phyloP scores from a whole-genome alignment of 2,113 vertebrate species.

The Lepisosteus oculatus region DNA sequence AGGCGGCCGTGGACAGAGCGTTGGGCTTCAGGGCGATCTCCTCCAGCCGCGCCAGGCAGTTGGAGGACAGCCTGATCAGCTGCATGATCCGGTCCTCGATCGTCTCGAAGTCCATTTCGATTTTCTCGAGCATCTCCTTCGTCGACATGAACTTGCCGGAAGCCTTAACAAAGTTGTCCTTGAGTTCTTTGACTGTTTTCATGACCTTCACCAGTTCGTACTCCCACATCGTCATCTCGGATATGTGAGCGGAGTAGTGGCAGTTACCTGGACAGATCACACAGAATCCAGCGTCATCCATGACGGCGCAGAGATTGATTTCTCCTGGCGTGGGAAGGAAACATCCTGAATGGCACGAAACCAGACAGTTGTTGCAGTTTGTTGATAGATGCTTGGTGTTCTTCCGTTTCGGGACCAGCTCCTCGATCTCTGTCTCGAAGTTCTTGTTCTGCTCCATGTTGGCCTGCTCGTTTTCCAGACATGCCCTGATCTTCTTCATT shows the following conservation, averaged over 20 bases:
- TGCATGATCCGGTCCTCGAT: conserved; percentile 16
- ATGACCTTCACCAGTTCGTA: conserved; percentile 27
- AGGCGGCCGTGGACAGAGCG: conserved; percentile 27
- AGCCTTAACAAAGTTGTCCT: conserved; percentile 35
- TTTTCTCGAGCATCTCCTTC: conserved; percentile 20
- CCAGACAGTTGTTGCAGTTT: conserved; percentile 27
- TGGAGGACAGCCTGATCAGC: conserved; percentile 24
- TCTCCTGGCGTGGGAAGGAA: conserved; percentile 28
- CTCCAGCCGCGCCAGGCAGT: conserved; percentile 29
- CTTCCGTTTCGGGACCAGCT: conserved; percentile 12
- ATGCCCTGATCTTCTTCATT: conserved; percentile 24
- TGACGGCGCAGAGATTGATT: conserved; percentile 33
- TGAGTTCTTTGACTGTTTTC: conserved; percentile 26
- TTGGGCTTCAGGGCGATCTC: conserved; percentile 38
- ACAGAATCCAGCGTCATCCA: conserved; percentile 20
- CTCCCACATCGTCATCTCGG: conserved; percentile 22
- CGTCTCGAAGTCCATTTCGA: conserved; percentile 8
- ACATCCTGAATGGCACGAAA: conserved; percentile 33
- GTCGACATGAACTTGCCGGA: conserved; percentile 24
- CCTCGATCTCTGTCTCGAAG: conserved; percentile 34
- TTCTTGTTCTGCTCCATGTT: conserved; percentile 26
- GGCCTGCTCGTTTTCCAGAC: conserved; percentile 22
- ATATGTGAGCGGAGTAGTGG: conserved; percentile 13
- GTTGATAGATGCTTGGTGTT: conserved; percentile 11
- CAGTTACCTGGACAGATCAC: conserved; percentile 32